phyloP scores from a whole-genome alignment of 2,113 vertebrate genomes.

The Zosterops lateralis region DNA sequence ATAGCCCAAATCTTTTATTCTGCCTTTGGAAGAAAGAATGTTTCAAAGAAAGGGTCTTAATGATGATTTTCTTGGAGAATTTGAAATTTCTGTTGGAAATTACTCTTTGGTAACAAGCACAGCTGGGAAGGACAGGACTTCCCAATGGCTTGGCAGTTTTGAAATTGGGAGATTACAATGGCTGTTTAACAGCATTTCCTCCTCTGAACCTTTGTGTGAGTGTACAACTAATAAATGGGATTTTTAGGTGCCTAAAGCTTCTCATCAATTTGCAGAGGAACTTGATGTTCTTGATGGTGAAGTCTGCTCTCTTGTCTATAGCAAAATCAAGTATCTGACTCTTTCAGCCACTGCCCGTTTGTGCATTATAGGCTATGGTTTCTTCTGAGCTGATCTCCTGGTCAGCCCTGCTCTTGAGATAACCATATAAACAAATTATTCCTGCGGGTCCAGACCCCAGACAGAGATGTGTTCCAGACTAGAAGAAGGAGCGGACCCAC shows the following conservation, averaged over 20 bases:
- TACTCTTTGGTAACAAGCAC: neutral
- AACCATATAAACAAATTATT: too few relatives aligned
- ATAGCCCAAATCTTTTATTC: neutral
- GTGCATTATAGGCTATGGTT: neutral
- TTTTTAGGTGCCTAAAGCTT: neutral
- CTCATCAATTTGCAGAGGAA: neutral
- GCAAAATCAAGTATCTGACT: neutral
- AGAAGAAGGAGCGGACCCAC: too few relatives aligned
- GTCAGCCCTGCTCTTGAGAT: too few relatives aligned
- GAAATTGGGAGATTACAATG: neutral
- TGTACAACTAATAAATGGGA: neutral
- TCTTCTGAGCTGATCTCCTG: too few relatives aligned
- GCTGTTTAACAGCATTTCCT: neutral
- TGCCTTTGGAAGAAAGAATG: neutral
- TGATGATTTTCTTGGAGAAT: neutral
- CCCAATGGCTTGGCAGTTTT: neutral
- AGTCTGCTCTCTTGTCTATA: neutral
- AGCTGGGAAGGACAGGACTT: rapidly evolving
- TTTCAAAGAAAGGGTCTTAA: neutral
- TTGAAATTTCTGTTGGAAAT: neutral
- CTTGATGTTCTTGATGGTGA: neutral
- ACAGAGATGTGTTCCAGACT: too few relatives aligned
- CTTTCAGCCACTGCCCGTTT: neutral
- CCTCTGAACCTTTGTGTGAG: neutral
- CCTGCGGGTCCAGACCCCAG: too few relatives aligned